These are phyloP conservation scores for Taenioides sp. DNA, from an alignment of 2,797 vertebrate genomes.

Conservation along the genomic window DNA sequence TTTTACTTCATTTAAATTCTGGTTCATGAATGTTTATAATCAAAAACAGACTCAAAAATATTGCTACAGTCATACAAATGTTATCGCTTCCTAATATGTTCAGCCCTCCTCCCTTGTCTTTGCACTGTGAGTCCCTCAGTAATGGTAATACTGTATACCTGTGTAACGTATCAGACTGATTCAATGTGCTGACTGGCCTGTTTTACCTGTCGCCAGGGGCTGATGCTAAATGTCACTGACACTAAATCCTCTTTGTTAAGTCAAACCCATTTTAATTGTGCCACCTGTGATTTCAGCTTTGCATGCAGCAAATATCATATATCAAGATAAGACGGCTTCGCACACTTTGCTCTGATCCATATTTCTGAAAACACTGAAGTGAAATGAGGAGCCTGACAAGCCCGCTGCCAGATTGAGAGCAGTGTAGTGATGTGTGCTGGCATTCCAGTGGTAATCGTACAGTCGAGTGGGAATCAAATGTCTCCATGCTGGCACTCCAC, in stretches of 20 bases:
- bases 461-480: constrained; percentile 73
- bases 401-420: constrained; percentile 56
- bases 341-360: constrained; percentile 49
- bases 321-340: constrained; percentile 47
- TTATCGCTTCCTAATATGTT: neutral
- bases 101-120: constrained; percentile 17
- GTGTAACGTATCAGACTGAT: constrained; percentile 58
- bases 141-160: constrained; percentile 22
- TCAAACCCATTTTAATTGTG: constrained; percentile 73
- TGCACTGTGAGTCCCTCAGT: constrained; percentile 27
- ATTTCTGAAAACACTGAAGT: constrained; percentile 58
- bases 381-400: constrained; percentile 67
- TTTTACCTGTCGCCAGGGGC: constrained; percentile 91
- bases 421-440: constrained; percentile 68
- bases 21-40: neutral
- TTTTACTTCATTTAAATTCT: neutral
- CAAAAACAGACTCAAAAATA: neutral
- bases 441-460: constrained; percentile 67
- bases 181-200: constrained; percentile 92
- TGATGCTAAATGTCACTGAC: constrained; percentile 96
- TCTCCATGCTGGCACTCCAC: constrained; percentile 71
- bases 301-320: constrained; percentile 44
- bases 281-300: constrained; percentile 65
- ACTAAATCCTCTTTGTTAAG: constrained; percentile 77
- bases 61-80: neutral